Conservation (phyloP, 2,888 invertebrate genomes). For the Digitonthophagus gazella region DNA sequence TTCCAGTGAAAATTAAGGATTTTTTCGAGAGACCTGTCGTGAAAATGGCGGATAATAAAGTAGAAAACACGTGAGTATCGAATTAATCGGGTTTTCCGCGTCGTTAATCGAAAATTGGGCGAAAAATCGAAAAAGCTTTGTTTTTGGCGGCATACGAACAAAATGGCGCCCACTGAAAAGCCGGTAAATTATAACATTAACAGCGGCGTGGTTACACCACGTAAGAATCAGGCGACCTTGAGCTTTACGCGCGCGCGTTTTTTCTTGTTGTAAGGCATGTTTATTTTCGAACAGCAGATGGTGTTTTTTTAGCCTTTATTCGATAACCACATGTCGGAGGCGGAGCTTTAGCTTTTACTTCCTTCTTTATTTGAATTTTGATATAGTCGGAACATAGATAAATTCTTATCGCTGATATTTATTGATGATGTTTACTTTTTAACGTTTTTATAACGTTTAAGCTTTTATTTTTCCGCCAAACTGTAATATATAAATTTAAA, state of each 20-base stretch:
- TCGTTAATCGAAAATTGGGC: slow-evolving; percentile 22
- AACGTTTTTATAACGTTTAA: no score
- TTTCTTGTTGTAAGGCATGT: slow-evolving; percentile 5
- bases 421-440: no score
- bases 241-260: slow-evolving; percentile 13
- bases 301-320: slow-evolving; percentile 6
- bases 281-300: background rate
- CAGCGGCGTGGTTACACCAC: slow-evolving; percentile 26
- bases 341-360: background rate
- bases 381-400: no score
- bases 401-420: no score
- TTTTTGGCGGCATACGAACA: slow-evolving; percentile 51
- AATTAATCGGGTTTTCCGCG: slow-evolving; percentile 24
- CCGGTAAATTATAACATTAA: slow-evolving; percentile 33
- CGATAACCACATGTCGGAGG: background rate
- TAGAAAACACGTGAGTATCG: slow-evolving; percentile 65
- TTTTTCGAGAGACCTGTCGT: slow-evolving; percentile 15
- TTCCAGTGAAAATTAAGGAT: slow-evolving; percentile 18
- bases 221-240: slow-evolving; percentile 23
- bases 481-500: no score
- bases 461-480: no score
- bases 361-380: no score
- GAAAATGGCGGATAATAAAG: slow-evolving; percentile 61
- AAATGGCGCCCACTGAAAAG: slow-evolving; percentile 57
- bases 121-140: slow-evolving; percentile 36